phyloP scores from a whole-genome alignment of 2,888 invertebrate genomes.

The Sepiola atlantica region DNA sequence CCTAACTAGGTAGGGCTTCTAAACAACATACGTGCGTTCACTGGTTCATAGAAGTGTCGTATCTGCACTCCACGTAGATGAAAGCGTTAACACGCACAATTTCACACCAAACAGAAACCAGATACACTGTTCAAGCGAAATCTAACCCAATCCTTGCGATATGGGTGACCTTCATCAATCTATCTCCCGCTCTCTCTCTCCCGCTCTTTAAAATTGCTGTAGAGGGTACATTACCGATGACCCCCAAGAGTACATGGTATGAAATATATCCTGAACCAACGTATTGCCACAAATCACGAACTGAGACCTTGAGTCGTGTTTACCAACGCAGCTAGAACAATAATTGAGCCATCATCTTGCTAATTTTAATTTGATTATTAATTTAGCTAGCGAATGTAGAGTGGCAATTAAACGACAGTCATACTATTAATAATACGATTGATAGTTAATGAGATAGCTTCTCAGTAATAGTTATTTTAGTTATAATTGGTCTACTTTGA shows the following conservation, averaged over 20 bases:
- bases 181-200: neutral
- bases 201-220: neutral
- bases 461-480: too few relatives aligned
- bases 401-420: too few relatives aligned
- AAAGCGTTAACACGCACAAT: neutral
- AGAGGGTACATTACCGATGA: neutral
- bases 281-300: neutral
- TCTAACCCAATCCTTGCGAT: neutral
- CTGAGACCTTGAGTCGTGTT: neutral
- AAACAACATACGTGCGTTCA: neutral
- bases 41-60: neutral
- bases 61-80: neutral
- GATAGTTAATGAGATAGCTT: too few relatives aligned
- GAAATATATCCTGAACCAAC: neutral
- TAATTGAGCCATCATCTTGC: neutral
- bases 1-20: neutral
- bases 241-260: neutral
- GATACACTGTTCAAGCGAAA: neutral
- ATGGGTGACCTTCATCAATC: neutral
- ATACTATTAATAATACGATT: too few relatives aligned
- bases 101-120: neutral
- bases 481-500: too few relatives aligned
- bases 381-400: too few relatives aligned
- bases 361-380: too few relatives aligned
- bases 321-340: neutral